These are phyloP conservation scores for Pseudolaguvia tuberculata DNA, from an alignment of 2,113 vertebrate species.

Conservation along the genomic window DNA sequence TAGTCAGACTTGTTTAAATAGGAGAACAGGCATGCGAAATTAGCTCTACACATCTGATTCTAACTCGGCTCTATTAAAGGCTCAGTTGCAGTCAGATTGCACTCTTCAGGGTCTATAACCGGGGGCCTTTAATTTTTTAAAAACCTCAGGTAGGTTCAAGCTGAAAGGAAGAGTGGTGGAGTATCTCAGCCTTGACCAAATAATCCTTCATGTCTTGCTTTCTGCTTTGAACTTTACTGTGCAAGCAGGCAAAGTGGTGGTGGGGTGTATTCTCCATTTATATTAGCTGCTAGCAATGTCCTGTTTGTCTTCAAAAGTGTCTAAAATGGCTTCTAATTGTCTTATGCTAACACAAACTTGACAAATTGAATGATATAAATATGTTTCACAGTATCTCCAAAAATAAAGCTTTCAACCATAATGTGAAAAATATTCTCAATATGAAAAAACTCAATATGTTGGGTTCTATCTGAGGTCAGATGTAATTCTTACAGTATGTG, in stretches of 20 bases:
- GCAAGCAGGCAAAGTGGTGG: neutral
- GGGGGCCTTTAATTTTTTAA: neutral
- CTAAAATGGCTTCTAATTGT: neutral
- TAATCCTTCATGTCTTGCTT: neutral
- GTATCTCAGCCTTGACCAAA: constrained; percentile 5
- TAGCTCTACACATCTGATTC: constrained; percentile 37
- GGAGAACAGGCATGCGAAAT: constrained; percentile 47
- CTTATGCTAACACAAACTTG: constrained; percentile 2
- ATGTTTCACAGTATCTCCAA: neutral
- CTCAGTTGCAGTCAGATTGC: neutral
- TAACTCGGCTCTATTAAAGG: constrained; percentile 32
- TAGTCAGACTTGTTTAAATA: constrained; percentile 49
- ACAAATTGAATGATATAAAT: constrained; percentile 5
- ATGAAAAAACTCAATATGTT: neutral
- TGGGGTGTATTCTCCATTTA: neutral
- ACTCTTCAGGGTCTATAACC: neutral
- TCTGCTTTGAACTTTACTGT: constrained; percentile 13
- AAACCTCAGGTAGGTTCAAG: constrained; percentile 3
- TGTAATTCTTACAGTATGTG: neutral
- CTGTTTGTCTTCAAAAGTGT: constrained; percentile 12
- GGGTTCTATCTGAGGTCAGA: neutral
- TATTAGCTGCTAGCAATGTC: constrained; percentile 7
- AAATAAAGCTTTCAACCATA: neutral
- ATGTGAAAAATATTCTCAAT: constrained; percentile 14
- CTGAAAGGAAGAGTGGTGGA: neutral